Percentiles rank a stretch among this genome's conserved stretches.
Evolutionary conservation across 2,113 vertebrate species (phyloP).

Genomic region (Okapia johnstoni): DNA sequence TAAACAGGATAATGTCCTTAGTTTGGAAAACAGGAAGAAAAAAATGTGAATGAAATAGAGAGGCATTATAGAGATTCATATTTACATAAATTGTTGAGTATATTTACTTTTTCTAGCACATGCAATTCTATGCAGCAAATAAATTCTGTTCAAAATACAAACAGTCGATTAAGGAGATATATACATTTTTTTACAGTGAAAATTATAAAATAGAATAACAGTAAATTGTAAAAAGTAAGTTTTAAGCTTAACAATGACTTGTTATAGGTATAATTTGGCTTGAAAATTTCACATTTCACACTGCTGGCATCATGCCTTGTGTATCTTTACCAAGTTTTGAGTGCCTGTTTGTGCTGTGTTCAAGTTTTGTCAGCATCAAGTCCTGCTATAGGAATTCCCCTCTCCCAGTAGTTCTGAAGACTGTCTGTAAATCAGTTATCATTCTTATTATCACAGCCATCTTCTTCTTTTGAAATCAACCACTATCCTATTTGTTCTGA

Average conservation of each 20-base stretch:
- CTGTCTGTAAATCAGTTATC: not conserved
- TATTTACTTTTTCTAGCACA: not conserved
- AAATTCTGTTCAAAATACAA: not conserved
- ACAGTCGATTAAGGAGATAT: not conserved
- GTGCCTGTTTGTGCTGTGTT: not conserved
- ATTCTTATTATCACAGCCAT: not conserved
- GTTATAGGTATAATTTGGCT: not conserved
- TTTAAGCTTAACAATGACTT: not conserved
- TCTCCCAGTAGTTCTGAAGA: not conserved
- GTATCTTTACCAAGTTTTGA: not conserved
- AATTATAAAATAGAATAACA: not conserved
- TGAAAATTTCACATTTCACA: not conserved
- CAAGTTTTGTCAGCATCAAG: not conserved
- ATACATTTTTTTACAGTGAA: not conserved
- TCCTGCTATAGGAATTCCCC: not conserved
- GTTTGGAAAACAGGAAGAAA: not conserved
- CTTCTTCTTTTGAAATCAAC: not conserved
- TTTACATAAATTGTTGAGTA: not conserved
- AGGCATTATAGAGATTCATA: not conserved
- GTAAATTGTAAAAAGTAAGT: not conserved
- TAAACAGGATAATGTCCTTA: not conserved
- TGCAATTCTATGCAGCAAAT: not conserved
- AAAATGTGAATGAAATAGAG: not conserved
- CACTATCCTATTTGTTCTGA: not conserved
- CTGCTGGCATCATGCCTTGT: not conserved